Conservation (phyloP, 2,888 invertebrate species). For the Drosophila heteroneura region DNA sequence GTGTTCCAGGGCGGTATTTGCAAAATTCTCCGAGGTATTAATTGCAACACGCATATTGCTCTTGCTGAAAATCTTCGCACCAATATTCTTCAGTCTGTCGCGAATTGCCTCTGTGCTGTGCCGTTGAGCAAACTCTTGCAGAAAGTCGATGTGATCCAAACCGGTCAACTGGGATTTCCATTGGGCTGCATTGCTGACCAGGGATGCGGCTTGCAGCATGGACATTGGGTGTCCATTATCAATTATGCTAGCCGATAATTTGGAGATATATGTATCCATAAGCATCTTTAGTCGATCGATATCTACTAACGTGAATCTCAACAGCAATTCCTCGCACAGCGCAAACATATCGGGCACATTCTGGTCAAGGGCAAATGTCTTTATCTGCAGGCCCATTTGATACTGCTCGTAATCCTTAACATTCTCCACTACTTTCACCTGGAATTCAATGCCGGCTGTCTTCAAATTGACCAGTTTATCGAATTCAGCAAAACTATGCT, state of each 20-base stretch:
- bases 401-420: slow-evolving; percentile 89
- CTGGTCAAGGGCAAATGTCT: slow-evolving; percentile 93
- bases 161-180: slow-evolving; percentile 91
- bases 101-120: slow-evolving; percentile 88
- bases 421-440: slow-evolving; percentile 90
- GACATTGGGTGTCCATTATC: slow-evolving; percentile 93
- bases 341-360: slow-evolving; percentile 93
- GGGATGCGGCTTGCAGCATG: slow-evolving; percentile 92
- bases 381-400: slow-evolving; percentile 91
- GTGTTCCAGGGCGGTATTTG: slow-evolving; percentile 81
- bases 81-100: slow-evolving; percentile 88
- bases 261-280: slow-evolving; percentile 91
- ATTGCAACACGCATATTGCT: slow-evolving; percentile 89
- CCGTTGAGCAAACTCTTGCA: slow-evolving; percentile 91
- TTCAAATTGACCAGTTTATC: slow-evolving; percentile 91
- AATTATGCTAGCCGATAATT: slow-evolving; percentile 91
- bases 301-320: slow-evolving; percentile 89
- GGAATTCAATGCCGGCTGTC: slow-evolving; percentile 90
- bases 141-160: slow-evolving; percentile 91
- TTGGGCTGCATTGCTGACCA: slow-evolving; percentile 90
- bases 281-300: slow-evolving; percentile 91
- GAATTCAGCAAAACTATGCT: slow-evolving; percentile 91
- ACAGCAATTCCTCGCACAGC: slow-evolving; percentile 92
- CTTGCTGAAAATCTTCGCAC: slow-evolving; percentile 88
- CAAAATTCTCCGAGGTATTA: slow-evolving; percentile 87